Evolutionary conservation across 64 coral and sea anemone species (phyloP).

Genomic region (Cladopsammia gracilis): DNA sequence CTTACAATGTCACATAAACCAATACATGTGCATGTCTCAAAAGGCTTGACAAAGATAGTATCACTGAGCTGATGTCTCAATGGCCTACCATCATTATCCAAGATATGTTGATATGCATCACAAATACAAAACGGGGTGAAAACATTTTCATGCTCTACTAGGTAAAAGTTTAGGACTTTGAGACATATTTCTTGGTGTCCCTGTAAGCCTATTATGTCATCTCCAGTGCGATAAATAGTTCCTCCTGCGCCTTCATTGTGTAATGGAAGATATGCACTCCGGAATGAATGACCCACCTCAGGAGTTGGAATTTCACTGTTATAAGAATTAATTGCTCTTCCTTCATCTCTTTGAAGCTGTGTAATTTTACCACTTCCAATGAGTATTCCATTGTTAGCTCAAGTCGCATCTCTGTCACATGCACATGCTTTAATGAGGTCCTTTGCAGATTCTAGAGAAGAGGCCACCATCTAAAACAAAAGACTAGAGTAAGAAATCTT

Average conservation of each 20-base stretch:
- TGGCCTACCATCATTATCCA: background rate
- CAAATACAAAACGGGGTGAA: background rate
- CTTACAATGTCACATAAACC: conserved; percentile 1
- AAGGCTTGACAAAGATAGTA: conserved; percentile 32
- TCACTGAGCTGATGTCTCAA: conserved; percentile 31
- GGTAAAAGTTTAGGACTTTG: conserved; percentile 15
- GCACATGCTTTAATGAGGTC: conserved; percentile 19
- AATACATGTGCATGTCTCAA: conserved; percentile 22
- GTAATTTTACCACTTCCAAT: conserved; percentile 20
- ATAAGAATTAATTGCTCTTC: conserved; percentile 14
- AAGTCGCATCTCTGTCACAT: background rate
- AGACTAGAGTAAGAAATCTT: background rate
- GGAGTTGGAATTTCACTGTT: conserved; percentile 9
- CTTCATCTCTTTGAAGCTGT: conserved; percentile 5
- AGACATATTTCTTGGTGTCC: background rate
- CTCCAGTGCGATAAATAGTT: conserved; percentile 7
- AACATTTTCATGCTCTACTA: conserved; percentile 11
- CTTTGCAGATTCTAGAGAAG: conserved; percentile 10
- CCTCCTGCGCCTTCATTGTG: conserved; percentile 24
- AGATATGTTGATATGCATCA: background rate
- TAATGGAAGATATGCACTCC: background rate
- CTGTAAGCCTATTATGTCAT: conserved; percentile 20
- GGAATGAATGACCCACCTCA: conserved; percentile 12
- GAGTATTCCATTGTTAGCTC: conserved; percentile 24
- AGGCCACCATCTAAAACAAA: conserved; percentile 27